phyloP scores from a whole-genome alignment of 35 echinoderm and acorn worm genomes.

The Ophioderma brevispina region DNA sequence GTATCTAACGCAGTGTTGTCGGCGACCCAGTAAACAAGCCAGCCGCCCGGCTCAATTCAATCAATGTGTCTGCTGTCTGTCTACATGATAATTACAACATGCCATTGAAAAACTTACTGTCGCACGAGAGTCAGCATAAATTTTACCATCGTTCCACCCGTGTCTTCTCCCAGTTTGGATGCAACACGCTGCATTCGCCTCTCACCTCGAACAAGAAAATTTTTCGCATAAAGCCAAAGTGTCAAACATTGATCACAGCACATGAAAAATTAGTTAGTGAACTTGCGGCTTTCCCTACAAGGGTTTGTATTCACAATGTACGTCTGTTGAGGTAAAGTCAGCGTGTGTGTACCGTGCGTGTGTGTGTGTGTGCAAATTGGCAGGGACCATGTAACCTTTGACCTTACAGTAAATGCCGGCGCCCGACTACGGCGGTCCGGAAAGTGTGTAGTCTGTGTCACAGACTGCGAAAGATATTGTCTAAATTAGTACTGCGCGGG shows the following conservation, averaged over 20 bases:
- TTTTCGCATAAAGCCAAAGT: not conserved
- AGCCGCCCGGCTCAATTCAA: not conserved
- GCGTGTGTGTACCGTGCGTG: not conserved
- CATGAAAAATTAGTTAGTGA: not conserved
- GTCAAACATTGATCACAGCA: not conserved
- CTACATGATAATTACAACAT: not conserved
- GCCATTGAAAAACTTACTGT: not conserved
- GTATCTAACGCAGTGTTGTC: no score
- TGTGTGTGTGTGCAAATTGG: not conserved
- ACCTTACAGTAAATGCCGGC: not conserved
- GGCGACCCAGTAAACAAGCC: no score
- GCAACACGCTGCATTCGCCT: not conserved
- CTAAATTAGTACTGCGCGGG: no score
- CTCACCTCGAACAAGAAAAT: not conserved
- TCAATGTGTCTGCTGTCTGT: not conserved
- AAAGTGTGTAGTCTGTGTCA: no score
- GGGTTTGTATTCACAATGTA: not conserved
- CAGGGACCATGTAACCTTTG: not conserved
- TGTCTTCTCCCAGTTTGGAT: not conserved
- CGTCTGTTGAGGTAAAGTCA: not conserved
- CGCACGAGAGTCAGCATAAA: constrained; percentile 2
- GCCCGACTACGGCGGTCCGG: no score
- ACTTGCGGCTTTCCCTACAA: not conserved
- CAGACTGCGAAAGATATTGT: no score
- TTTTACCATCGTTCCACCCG: not conserved